Evolutionary conservation across 2,888 invertebrate genomes (phyloP).

Genomic region (Cantharis lateralis): DNA sequence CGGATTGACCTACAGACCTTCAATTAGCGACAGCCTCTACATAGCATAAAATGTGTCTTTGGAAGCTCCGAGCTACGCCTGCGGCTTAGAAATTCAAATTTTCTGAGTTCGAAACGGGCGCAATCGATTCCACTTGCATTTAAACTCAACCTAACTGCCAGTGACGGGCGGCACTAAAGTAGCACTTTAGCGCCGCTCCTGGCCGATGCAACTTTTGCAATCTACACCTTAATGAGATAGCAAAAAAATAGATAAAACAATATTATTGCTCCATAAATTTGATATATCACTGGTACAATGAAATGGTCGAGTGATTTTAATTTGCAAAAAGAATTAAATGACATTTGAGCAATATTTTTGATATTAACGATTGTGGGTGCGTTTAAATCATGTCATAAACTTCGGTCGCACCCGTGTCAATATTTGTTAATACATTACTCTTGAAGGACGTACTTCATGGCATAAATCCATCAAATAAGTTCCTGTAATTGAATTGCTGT

Average conservation of each 20-base stretch:
- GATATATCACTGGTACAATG: not conserved
- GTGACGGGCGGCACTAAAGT: too few species aligned
- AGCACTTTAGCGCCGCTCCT: too few species aligned
- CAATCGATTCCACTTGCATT: too few species aligned
- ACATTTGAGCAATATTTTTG: slow-evolving; percentile 1
- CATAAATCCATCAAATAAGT: not conserved
- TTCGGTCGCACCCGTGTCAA: slow-evolving; percentile 22
- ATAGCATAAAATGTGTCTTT: not conserved
- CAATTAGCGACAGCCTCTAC: not conserved
- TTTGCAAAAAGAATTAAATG: not conserved
- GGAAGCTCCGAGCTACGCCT: not conserved
- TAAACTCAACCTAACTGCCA: too few species aligned
- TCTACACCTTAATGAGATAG: not conserved
- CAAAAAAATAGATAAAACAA: not conserved
- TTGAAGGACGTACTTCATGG: slow-evolving; percentile 3
- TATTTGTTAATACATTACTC: slow-evolving; percentile 38
- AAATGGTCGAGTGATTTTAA: not conserved
- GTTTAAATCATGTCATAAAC: slow-evolving; percentile 10
- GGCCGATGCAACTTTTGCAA: too few species aligned
- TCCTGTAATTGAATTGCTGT: not conserved
- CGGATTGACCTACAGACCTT: not conserved
- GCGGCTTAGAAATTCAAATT: not conserved
- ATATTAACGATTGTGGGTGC: slow-evolving; percentile 14
- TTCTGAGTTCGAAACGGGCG: too few species aligned
- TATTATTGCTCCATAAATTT: not conserved